Evolutionary conservation across 2,113 vertebrate species (phyloP).

Genomic region (Phyllostomus hastatus): DNA sequence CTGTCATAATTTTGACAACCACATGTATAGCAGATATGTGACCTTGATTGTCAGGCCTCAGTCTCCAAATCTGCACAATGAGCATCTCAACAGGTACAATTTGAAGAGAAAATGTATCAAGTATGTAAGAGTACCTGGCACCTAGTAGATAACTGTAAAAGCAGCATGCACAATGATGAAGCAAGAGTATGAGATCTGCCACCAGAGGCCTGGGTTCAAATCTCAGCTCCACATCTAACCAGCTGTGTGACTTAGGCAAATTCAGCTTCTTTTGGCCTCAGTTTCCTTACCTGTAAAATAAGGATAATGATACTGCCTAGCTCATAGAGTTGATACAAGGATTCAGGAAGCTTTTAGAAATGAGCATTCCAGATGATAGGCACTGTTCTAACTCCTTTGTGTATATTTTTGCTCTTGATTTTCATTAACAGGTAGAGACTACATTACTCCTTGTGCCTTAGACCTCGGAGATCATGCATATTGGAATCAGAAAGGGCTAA

Average conservation of each 20-base stretch:
- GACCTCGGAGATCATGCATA: background rate
- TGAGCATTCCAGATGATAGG: background rate
- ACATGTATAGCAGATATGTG: background rate
- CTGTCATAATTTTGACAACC: background rate
- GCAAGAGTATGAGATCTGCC: background rate
- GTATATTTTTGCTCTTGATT: background rate
- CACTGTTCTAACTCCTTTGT: background rate
- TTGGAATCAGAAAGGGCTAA: background rate
- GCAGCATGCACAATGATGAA: too few relatives aligned
- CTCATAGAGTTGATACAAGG: background rate
- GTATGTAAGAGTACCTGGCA: too few relatives aligned
- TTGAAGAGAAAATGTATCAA: background rate
- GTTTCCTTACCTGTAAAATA: background rate
- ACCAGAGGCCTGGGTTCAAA: background rate
- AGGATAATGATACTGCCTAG: background rate
- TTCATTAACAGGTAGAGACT: background rate
- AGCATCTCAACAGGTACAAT: background rate
- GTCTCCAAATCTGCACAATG: background rate
- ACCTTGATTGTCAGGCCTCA: background rate
- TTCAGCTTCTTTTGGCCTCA: background rate
- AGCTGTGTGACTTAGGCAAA: background rate
- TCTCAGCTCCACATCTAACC: background rate
- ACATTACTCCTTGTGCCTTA: background rate
- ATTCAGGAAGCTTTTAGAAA: background rate
- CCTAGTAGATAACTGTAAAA: background rate